Evolutionary conservation across 2,113 vertebrate genomes (phyloP).

Genomic region (Dicerorhinus sumatrensis): DNA sequence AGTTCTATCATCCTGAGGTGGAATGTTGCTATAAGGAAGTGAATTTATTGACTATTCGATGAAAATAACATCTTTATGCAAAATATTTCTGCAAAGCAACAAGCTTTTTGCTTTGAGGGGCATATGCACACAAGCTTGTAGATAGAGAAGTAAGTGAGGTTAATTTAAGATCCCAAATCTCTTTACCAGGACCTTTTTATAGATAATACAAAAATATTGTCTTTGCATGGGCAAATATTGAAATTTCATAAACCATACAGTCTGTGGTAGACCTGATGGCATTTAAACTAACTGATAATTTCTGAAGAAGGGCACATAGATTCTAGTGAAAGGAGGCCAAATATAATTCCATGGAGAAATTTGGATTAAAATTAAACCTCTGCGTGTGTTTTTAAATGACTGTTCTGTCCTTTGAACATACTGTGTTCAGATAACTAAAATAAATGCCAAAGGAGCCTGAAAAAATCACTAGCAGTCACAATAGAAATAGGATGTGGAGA

Average conservation of each 20-base stretch:
- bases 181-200: slow-evolving; percentile 2
- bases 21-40: slow-evolving; percentile 74
- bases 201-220: slow-evolving; percentile 29
- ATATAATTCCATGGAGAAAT: background rate
- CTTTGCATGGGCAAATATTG: background rate
- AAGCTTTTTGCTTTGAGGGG: slow-evolving; percentile 73
- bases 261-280: background rate
- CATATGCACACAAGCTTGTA: slow-evolving; percentile 58
- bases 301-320: background rate
- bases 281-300: background rate
- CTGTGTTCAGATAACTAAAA: background rate
- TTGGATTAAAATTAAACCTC: slow-evolving; percentile 17
- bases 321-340: background rate
- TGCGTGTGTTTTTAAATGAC: slow-evolving; percentile 2
- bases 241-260: slow-evolving; percentile 5
- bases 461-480: background rate
- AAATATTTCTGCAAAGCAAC: slow-evolving; percentile 79
- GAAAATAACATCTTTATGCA: slow-evolving; percentile 75
- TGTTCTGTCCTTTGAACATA: background rate
- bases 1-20: slow-evolving; percentile 76
- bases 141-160: slow-evolving; percentile 68
- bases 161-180: slow-evolving; percentile 65
- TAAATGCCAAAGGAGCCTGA: background rate
- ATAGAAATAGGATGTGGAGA: background rate
- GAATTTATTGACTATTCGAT: slow-evolving; percentile 76